These are phyloP conservation scores for Orthochromis indermauri DNA, from an alignment of 2,113 vertebrate genomes.

Conservation along the genomic window DNA sequence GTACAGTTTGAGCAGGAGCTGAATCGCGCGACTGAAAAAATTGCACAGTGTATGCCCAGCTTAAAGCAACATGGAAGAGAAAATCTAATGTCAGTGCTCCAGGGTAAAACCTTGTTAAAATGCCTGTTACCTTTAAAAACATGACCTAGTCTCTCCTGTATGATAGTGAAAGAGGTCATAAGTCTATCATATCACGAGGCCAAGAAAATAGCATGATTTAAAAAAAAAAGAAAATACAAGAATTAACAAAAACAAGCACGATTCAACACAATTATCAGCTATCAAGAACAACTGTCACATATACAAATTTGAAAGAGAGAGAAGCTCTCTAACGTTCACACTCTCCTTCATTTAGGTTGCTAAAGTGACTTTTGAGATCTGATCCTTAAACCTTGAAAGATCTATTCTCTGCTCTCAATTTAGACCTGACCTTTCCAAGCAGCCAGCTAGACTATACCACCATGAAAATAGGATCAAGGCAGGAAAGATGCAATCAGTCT, in stretches of 20 bases:
- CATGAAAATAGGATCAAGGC: constrained; percentile 14
- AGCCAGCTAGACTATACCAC: not conserved
- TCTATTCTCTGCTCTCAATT: constrained; percentile 41
- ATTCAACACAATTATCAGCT: not conserved
- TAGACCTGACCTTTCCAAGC: constrained; percentile 57
- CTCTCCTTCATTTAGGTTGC: not conserved
- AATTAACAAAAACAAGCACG: not conserved
- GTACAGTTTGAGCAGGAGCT: not conserved
- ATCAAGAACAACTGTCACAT: not conserved
- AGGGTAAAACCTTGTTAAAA: not conserved
- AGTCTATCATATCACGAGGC: constrained; percentile 15
- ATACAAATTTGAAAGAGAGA: not conserved
- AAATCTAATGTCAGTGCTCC: not conserved
- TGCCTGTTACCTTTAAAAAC: not conserved
- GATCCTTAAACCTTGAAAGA: constrained; percentile 54
- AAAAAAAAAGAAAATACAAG: constrained; percentile 1
- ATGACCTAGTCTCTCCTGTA: not conserved
- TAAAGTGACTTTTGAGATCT: constrained; percentile 52
- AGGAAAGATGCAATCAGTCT: constrained; percentile 12
- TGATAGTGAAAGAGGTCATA: not conserved
- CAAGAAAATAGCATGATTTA: not conserved
- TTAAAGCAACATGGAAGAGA: not conserved
- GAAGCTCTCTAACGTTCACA: not conserved
- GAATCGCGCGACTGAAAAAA: fast-evolving
- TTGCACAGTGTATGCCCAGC: not conserved